phyloP scores from a whole-genome alignment of 2,797 vertebrate genomes.

The Rhinella marina region DNA sequence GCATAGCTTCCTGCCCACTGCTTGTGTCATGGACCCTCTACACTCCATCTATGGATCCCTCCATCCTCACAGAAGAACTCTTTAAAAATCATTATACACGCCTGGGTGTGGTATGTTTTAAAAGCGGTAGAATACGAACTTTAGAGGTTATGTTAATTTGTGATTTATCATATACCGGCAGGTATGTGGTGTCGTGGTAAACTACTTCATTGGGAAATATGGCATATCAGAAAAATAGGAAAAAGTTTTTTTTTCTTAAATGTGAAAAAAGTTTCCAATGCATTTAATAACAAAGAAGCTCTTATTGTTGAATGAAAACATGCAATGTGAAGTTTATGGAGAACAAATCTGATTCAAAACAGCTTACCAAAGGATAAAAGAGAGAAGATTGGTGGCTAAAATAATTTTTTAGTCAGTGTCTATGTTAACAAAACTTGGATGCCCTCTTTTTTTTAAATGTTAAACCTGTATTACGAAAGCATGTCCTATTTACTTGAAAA shows the following conservation, averaged over 20 bases:
- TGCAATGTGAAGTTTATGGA: background rate
- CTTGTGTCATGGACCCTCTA: too few relatives aligned
- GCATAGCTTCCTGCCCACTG: too few relatives aligned
- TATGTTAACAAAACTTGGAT: background rate
- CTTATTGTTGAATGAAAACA: background rate
- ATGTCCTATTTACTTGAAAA: background rate
- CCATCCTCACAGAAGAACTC: too few relatives aligned
- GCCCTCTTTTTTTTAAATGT: background rate
- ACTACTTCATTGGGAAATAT: too few relatives aligned
- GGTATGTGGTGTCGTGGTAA: too few relatives aligned
- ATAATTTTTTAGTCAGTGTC: background rate
- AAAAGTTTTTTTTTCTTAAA: background rate
- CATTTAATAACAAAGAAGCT: background rate
- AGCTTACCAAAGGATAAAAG: background rate
- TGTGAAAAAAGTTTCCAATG: background rate
- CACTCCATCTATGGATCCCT: too few relatives aligned
- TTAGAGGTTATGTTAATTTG: too few relatives aligned
- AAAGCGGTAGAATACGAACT: too few relatives aligned
- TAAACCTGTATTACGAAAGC: background rate
- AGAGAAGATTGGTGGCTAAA: background rate
- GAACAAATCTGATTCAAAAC: background rate
- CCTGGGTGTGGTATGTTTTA: too few relatives aligned
- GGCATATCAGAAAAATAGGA: too few relatives aligned
- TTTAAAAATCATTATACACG: too few relatives aligned
- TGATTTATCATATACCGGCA: too few relatives aligned